Conservation (phyloP, 2,113 vertebrate species). For the Hippocampus zosterae region DNA sequence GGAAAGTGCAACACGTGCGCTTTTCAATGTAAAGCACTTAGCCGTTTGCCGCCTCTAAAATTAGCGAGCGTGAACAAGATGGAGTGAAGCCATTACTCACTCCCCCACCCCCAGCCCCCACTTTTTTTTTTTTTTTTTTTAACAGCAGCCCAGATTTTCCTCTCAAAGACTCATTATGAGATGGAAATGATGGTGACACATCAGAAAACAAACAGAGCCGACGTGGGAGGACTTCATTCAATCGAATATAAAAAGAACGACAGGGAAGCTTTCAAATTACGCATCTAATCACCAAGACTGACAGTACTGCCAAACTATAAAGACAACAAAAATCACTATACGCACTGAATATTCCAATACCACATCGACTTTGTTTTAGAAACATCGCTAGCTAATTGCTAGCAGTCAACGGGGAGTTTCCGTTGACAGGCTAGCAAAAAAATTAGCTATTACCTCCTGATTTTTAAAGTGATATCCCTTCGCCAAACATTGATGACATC, state of each 20-base stretch:
- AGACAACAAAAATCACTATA: too few species aligned
- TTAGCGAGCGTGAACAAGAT: background rate
- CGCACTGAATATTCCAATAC: too few species aligned
- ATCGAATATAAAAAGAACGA: background rate
- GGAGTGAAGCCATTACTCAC: background rate
- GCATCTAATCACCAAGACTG: too few species aligned
- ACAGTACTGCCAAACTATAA: too few species aligned
- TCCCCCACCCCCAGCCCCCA: background rate
- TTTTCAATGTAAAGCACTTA: constrained; percentile 10
- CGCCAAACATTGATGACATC: too few species aligned
- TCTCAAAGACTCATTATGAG: constrained; percentile 15
- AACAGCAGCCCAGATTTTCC: background rate
- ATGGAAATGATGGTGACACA: constrained; percentile 15
- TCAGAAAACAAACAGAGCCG: constrained; percentile 4
- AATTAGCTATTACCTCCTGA: too few species aligned
- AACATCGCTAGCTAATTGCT: too few species aligned
- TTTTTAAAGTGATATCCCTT: too few species aligned
- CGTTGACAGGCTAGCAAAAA: too few species aligned
- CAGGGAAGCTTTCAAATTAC: background rate
- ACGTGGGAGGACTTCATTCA: background rate
- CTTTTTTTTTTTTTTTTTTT: background rate
- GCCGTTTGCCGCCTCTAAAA: constrained; percentile 17
- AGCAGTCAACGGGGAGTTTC: too few species aligned
- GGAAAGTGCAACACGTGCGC: background rate
- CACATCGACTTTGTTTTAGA: too few species aligned